These are phyloP conservation scores for Drosophila eohydei DNA, from an alignment of 2,888 invertebrate genomes.

Conservation along the genomic window DNA sequence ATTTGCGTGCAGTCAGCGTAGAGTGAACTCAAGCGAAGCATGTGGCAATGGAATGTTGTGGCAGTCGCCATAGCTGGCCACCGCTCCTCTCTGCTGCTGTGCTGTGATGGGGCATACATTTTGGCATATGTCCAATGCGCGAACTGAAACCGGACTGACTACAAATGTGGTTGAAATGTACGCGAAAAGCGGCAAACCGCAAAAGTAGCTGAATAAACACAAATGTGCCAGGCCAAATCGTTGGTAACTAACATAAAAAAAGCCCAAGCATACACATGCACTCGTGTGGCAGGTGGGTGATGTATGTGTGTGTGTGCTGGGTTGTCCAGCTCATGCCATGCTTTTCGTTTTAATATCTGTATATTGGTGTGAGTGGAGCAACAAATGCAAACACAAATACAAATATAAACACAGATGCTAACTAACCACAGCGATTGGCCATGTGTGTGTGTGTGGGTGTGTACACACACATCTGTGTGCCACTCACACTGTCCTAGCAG, in stretches of 20 bases:
- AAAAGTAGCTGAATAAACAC: conserved; percentile 83
- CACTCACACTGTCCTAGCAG: conserved; percentile 28
- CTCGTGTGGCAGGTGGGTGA: conserved; percentile 19
- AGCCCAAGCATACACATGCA: background rate
- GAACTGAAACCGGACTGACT: conserved; percentile 64
- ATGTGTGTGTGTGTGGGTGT: conserved; percentile 15
- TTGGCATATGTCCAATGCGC: conserved; percentile 70
- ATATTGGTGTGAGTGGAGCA: conserved; percentile 40
- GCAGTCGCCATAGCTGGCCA: background rate
- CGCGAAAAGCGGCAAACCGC: conserved; percentile 82
- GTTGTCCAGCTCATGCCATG: background rate
- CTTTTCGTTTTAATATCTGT: conserved; percentile 13
- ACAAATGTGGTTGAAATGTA: conserved; percentile 77
- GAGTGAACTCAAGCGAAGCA: conserved; percentile 57
- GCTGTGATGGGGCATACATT: conserved; percentile 24
- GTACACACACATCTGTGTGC: background rate
- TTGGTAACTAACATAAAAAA: conserved; percentile 43
- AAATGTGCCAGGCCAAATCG: conserved; percentile 73
- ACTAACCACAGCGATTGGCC: conserved; percentile 70
- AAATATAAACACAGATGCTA: conserved; percentile 80
- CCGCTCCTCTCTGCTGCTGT: too few species aligned
- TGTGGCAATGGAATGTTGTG: conserved; percentile 44
- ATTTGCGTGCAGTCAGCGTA: conserved; percentile 44
- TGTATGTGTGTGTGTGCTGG: conserved; percentile 6
- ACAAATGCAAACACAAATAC: conserved; percentile 76